phyloP scores from a whole-genome alignment of 2,113 vertebrate species.

The Sceloporus undulatus region DNA sequence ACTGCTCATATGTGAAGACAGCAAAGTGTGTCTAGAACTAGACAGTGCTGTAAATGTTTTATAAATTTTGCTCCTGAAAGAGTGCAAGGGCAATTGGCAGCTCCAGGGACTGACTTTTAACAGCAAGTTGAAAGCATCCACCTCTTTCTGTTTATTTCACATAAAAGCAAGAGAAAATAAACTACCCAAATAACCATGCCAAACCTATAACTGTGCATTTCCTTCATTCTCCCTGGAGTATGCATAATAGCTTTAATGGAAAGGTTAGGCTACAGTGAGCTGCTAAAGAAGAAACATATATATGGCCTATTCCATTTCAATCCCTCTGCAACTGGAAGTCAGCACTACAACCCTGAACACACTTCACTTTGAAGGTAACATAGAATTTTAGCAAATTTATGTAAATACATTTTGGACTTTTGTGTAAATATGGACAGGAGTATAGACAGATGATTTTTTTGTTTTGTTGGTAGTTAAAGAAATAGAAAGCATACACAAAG shows the following conservation, averaged over 20 bases:
- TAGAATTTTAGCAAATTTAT: not conserved
- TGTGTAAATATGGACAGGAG: no score
- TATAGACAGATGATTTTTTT: no score
- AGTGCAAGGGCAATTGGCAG: constrained; percentile 42
- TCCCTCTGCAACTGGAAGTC: not conserved
- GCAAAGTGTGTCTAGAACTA: constrained; percentile 32
- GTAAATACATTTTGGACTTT: no score
- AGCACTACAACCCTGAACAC: not conserved
- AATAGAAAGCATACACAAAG: no score
- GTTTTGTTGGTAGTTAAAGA: no score
- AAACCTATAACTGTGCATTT: constrained; percentile 51
- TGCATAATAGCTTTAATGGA: constrained; percentile 55
- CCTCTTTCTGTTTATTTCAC: constrained; percentile 59
- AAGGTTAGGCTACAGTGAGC: constrained; percentile 59
- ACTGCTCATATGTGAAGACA: not conserved
- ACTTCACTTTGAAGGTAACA: no score
- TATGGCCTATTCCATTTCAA: not conserved
- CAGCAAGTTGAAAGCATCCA: constrained; percentile 65
- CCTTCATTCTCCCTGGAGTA: constrained; percentile 62
- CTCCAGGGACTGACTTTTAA: constrained; percentile 63
- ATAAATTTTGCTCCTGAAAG: constrained; percentile 60
- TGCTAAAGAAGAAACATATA: constrained; percentile 33
- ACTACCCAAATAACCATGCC: constrained; percentile 8
- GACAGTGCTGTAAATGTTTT: constrained; percentile 60
- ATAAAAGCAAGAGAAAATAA: constrained; percentile 6